A percentile compares a stretch with the other conserved stretches of the same genome.
These are phyloP conservation scores for Pharmacophagus antenor DNA, from an alignment of 2,888 invertebrate species.

Conservation along the genomic window DNA sequence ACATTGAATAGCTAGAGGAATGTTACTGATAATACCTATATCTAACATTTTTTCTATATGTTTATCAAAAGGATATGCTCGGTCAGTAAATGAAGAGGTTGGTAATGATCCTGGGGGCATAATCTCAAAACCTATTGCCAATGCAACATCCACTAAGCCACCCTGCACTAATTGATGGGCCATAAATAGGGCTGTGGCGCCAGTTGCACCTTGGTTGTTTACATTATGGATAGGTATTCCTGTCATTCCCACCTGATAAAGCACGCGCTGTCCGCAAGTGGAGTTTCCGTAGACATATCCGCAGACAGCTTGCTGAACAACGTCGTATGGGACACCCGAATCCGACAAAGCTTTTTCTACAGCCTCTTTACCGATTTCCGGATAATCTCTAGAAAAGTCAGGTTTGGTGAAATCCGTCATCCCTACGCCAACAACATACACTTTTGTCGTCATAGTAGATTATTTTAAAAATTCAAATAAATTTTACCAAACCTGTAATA, in stretches of 20 bases:
- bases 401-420: slow-evolving; percentile 99
- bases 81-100: slow-evolving; percentile 86
- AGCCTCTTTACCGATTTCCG: slow-evolving; percentile 96
- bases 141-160: slow-evolving; percentile 92
- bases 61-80: slow-evolving; percentile 93
- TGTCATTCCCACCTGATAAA: slow-evolving; percentile 96
- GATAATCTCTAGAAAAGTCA: slow-evolving; percentile 93
- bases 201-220: slow-evolving; percentile 99
- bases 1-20: slow-evolving; percentile 95
- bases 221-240: slow-evolving; percentile 99
- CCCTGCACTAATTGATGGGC: slow-evolving; percentile 96
- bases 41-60: slow-evolving; percentile 93
- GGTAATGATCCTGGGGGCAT: slow-evolving; percentile 96
- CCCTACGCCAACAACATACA: slow-evolving; percentile 96
- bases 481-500: not conserved
- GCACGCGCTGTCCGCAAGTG: slow-evolving; percentile 95
- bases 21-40: slow-evolving; percentile 87
- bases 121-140: slow-evolving; percentile 98
- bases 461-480: not conserved
- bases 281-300: slow-evolving; percentile 98
- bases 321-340: slow-evolving; percentile 87
- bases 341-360: slow-evolving; percentile 92
- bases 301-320: slow-evolving; percentile 93
- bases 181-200: slow-evolving; percentile 94
- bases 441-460: slow-evolving; percentile 77